These are phyloP conservation scores for Cryptus viduatorius DNA, from an alignment of 2,888 invertebrate genomes.

Conservation along the genomic window DNA sequence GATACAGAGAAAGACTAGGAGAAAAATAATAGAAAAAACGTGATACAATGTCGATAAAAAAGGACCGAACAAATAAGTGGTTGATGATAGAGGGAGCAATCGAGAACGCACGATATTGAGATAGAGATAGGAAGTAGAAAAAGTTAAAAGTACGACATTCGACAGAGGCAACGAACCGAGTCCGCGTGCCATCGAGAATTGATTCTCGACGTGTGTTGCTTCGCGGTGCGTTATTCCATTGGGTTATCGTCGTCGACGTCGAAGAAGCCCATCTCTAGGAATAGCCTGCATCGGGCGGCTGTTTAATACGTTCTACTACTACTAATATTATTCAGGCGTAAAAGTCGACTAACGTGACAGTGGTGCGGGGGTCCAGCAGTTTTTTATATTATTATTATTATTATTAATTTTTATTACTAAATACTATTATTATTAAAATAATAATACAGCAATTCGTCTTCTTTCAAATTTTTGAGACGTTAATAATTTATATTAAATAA, in stretches of 20 bases:
- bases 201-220: constrained; percentile 30
- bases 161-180: constrained; percentile 6
- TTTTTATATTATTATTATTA: constrained; percentile 20
- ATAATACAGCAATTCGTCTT: not conserved
- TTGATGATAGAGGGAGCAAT: constrained; percentile 16
- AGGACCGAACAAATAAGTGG: constrained; percentile 1
- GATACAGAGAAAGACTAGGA: not conserved
- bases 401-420: constrained; percentile 4
- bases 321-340: not conserved
- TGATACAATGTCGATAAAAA: constrained; percentile 17
- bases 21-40: too few species aligned
- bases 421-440: not conserved
- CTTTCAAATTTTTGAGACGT: not conserved
- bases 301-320: not conserved
- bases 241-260: constrained; percentile 16
- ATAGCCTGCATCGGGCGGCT: constrained; percentile 40
- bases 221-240: not conserved
- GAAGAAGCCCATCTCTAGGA: constrained; percentile 36
- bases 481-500: not conserved
- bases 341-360: not conserved
- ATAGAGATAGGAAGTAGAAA: not conserved
- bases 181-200: constrained; percentile 24
- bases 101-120: not conserved
- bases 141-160: not conserved
- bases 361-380: constrained; percentile 32